These are phyloP conservation scores for Porites rus DNA, from an alignment of 92 coral and sea anemone genomes.

Conservation along the genomic window DNA sequence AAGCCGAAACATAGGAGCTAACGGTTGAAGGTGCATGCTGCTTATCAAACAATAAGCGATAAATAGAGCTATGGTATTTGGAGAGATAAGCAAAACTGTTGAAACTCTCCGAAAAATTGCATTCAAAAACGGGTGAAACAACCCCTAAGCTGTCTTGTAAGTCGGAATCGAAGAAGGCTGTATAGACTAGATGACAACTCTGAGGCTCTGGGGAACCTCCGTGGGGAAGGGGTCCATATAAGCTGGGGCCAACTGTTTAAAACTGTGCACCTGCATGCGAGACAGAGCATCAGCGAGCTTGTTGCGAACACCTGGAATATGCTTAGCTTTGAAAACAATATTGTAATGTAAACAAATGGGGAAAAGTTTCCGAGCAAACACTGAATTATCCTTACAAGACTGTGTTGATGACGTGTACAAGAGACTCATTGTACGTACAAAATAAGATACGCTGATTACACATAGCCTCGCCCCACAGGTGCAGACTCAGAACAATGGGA, in stretches of 20 bases:
- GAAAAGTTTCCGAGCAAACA: slow-evolving; percentile 67
- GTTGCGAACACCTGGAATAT: slow-evolving; percentile 38
- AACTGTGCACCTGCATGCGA: slow-evolving; percentile 67
- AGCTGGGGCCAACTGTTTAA: slow-evolving; percentile 62
- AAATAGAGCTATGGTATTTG: not conserved
- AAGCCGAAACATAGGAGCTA: not conserved
- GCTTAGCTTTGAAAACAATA: slow-evolving; percentile 46
- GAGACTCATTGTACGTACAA: slow-evolving; percentile 73
- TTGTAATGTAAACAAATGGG: slow-evolving; percentile 53
- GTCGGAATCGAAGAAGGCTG: slow-evolving; percentile 68
- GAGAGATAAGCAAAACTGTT: not conserved
- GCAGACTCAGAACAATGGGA: slow-evolving; percentile 55
- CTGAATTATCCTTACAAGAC: slow-evolving; percentile 54
- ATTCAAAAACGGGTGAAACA: slow-evolving; percentile 31
- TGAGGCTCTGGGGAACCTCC: slow-evolving; percentile 56
- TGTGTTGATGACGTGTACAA: slow-evolving; percentile 73
- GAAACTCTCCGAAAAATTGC: not conserved
- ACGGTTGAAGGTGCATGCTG: slow-evolving; percentile 2
- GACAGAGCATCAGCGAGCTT: slow-evolving; percentile 60
- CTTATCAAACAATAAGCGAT: not conserved
- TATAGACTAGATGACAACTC: slow-evolving; percentile 61
- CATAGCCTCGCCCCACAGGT: slow-evolving; percentile 41
- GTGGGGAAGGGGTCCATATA: slow-evolving; percentile 52
- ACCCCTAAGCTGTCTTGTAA: slow-evolving; percentile 58
- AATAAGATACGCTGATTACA: slow-evolving; percentile 48